Base-by-base conservation (phyloP, 2,888 invertebrate genomes). In the Synergus gifuensis region DNA sequence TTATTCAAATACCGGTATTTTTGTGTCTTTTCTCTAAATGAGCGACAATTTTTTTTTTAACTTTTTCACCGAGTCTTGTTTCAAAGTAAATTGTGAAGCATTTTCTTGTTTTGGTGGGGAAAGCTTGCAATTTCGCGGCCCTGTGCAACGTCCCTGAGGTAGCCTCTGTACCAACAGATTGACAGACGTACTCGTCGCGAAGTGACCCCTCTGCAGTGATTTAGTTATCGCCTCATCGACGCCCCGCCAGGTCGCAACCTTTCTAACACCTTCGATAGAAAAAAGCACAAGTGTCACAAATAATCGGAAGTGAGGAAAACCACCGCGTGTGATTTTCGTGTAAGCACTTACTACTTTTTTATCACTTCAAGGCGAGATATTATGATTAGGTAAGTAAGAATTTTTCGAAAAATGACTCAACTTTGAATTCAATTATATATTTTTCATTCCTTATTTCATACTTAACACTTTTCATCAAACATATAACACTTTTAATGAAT, bases 381-480 rank as follows among this genome's bases (percentile, higher is more conserved):
- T 92, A 92, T 92, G 92, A 90, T 91, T 91, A 92, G 92, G 92
- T 92, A 85, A 91, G 91, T 88, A 66, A 18, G 9, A 18, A 66
- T 44, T 36, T 42, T 18, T 42, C 11, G 11, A 66, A 42, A 54
- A 54, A 54, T 54, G 4, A 28, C 28, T 28, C 49, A 8, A 54
- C 49, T n/a, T 54, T 54, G 49, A 54, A 54, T n/a, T 8, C 2
- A n/a, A 54, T 54, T 54, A 28, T 54, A n/a, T 54, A 1, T n/a
- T 16, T 22, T 12, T n/a, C 22, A 22, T 22, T 12, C 60, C 8
- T 22, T 60, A 60, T 11, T 22, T 60, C 49, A 54, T 2, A 54
- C n/a, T 54, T 54, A 7, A 11, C 18, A 60, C 18, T 60, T 60
- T 60, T 22, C 9, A 12, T 8, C 60, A 22, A 18, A 60, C 8